Evolutionary conservation across 1,140 invertebrate genomes (phyloP), one percentile per base, ranked within the genome.

Genomic region (Formica selysi): DNA sequence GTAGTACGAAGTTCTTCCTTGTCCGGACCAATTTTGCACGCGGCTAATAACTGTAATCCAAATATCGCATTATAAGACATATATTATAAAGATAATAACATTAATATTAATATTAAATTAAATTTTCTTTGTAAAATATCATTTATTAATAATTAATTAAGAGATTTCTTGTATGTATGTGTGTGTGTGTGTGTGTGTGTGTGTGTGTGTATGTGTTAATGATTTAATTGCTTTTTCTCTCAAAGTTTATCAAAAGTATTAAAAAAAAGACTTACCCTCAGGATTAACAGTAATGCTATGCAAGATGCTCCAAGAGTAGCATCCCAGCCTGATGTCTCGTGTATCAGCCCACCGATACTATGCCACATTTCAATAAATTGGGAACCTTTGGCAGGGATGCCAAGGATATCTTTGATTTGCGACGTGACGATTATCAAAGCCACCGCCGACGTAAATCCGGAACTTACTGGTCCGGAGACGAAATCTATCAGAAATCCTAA

Each of bases 401-500:
- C 97, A 22, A 98, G 96, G 29, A 98, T 93, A 89, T 97, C 97
- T 94, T 98, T 99, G 11, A 99, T 95, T 95, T 99, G 98, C 1
- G 98, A 98, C 3, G 97, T 97, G 1, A 98, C 96, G 68, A 99
- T 99, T 85, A 98, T 98, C 22, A 99, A 95, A 22, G 98, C 98
- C 13, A 98, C 98, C 0, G 98, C 98, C 1, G 98, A 98, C 0
- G 98, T 99, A 93, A 99, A 99, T 19, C 98, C 98, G 13, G 97
- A 98, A 16, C 98, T 98, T 0, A 99, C 98, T 0, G 98, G 98
- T 5, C 98, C 97, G 0, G 98, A 99, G 0, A 99, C 98, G 94
- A 99, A 99, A 94, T 99, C 98, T 70, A 99, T 98, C 44, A 99
- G 95, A 93, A 99, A 99, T 64, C 98, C 98, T 98, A 93, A 32